Conservation (phyloP, 1,140 invertebrate species). For the Lordiphosa mommai region DNA sequence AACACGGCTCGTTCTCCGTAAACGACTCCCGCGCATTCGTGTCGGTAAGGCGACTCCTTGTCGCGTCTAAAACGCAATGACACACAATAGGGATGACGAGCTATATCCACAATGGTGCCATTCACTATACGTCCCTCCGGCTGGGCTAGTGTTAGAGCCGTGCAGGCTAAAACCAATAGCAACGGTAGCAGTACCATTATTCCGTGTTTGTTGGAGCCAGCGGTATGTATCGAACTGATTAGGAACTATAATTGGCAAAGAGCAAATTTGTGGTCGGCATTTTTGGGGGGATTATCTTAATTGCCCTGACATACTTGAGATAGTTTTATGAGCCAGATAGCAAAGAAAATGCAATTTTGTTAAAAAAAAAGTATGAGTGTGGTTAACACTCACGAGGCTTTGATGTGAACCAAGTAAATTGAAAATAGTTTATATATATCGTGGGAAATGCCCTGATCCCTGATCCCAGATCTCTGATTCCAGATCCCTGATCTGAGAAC, state of each 20-base stretch:
- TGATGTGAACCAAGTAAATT: no score
- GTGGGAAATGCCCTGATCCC: no score
- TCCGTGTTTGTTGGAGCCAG: constrained; percentile 9
- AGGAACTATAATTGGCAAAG: constrained; percentile 12
- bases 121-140: constrained; percentile 46
- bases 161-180: not conserved
- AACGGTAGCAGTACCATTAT: constrained; percentile 16
- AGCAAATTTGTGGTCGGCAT: constrained; percentile 58
- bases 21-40: constrained; percentile 65
- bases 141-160: not conserved
- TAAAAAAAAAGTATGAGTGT: not conserved
- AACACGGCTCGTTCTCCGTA: constrained; percentile 41
- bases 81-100: constrained; percentile 61
- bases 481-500: no score
- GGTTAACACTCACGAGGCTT: not conserved
- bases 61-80: constrained; percentile 51
- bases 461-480: no score
- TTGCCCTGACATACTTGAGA: constrained; percentile 38
- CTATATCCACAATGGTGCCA: constrained; percentile 54
- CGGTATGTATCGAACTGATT: constrained; percentile 46
- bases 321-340: constrained; percentile 16
- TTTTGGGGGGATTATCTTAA: constrained; percentile 47
- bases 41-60: constrained; percentile 30
- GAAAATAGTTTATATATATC: no score
- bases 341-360: constrained; percentile 31